A percentile compares a stretch with the other conserved stretches of the same genome.
phyloP scores from a whole-genome alignment of 2,113 vertebrate genomes.

The Egretta garzetta region DNA sequence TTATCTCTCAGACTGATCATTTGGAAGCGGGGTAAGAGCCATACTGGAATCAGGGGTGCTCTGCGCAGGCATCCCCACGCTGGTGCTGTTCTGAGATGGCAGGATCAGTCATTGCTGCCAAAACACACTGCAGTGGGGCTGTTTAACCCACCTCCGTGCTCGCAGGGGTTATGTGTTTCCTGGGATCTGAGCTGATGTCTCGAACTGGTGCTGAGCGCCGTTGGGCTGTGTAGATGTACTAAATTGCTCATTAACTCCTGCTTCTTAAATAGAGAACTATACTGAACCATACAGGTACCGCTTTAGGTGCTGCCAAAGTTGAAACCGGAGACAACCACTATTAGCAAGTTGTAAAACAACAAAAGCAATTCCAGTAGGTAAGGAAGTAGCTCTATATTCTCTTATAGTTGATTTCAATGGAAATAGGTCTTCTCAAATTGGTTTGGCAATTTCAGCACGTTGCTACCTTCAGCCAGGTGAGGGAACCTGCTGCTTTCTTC shows the following conservation, averaged over 20 bases:
- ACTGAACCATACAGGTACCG: rapidly evolving
- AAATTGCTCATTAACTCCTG: neutral
- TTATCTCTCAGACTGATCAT: neutral
- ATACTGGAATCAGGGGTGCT: rapidly evolving
- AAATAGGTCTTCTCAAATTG: neutral
- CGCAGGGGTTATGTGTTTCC: too few species aligned
- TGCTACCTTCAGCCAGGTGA: neutral
- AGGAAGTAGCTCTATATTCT: neutral
- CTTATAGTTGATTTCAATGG: neutral
- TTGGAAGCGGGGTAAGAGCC: neutral
- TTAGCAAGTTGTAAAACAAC: neutral
- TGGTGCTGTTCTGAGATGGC: neutral
- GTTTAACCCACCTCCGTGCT: rapidly evolving
- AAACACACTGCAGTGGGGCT: neutral
- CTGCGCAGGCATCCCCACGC: rapidly evolving
- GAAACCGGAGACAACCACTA: neutral
- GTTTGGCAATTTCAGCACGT: neutral
- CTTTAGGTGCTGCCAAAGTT: neutral
- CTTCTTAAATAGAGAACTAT: neutral
- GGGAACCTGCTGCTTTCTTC: neutral
- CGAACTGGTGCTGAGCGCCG: rapidly evolving
- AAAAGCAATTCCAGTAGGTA: neutral
- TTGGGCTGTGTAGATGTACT: neutral
- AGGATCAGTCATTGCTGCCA: neutral
- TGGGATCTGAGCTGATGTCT: neutral